Evolutionary conservation across 2,797 vertebrate genomes (phyloP).

Genomic region (Cyclopterus lumpus): DNA sequence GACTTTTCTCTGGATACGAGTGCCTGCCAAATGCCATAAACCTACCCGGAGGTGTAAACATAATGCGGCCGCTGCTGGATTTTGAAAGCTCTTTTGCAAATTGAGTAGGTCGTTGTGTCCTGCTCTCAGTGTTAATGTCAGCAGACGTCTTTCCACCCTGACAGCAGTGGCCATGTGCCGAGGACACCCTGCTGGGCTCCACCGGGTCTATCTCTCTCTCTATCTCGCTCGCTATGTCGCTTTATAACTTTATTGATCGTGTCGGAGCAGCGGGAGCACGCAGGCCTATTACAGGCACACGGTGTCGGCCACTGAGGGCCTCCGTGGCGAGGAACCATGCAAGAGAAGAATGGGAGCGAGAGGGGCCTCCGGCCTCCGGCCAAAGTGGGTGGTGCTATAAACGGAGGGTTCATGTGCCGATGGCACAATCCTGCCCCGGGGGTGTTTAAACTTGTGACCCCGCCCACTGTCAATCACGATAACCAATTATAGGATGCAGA

Average conservation of each 20-base stretch:
- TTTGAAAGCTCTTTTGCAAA: constrained; percentile 1
- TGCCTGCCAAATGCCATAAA: background rate
- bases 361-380: background rate
- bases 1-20: background rate
- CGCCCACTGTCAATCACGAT: background rate
- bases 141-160: constrained; percentile 28
- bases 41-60: background rate
- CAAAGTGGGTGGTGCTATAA: background rate
- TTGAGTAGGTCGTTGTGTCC: background rate
- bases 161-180: constrained; percentile 18
- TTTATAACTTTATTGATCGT: constrained; percentile 57
- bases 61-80: background rate
- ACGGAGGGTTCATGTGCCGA: background rate
- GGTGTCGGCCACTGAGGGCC: background rate
- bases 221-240: background rate
- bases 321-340: background rate
- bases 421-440: background rate
- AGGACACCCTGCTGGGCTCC: constrained; percentile 39
- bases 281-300: constrained; percentile 13
- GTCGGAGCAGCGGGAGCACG: constrained; percentile 30
- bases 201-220: background rate
- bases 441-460: background rate
- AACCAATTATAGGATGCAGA: background rate
- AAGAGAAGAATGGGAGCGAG: background rate
- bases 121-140: constrained; percentile 30